Evolutionary conservation across 2,888 invertebrate species (phyloP).

Genomic region (Epirrhoe alternata): DNA sequence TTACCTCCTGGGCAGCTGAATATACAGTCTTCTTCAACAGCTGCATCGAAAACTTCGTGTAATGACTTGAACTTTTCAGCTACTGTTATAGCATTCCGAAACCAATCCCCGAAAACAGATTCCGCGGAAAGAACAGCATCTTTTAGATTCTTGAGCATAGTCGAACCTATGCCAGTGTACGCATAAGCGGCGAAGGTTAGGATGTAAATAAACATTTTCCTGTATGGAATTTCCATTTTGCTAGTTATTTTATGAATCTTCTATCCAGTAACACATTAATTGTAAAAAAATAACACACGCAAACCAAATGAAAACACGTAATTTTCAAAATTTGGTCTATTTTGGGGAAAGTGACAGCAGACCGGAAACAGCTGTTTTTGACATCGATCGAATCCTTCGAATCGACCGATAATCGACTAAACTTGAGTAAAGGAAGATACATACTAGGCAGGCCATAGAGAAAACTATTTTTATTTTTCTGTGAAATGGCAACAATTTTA

Average conservation of each 20-base stretch:
- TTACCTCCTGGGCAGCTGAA: slow-evolving; percentile 90
- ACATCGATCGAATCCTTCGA: background rate
- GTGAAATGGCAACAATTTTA: slow-evolving; percentile 47
- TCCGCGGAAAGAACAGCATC: slow-evolving; percentile 93
- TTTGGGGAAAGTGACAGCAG: slow-evolving; percentile 21
- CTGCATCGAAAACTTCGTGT: slow-evolving; percentile 93
- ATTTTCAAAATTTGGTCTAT: slow-evolving; percentile 20
- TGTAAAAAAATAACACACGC: slow-evolving; percentile 3
- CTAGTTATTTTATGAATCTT: background rate
- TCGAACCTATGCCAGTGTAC: slow-evolving; percentile 92
- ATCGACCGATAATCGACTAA: slow-evolving; percentile 12
- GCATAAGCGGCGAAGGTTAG: slow-evolving; percentile 92
- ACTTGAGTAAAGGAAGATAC: background rate
- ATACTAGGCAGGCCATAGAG: background rate
- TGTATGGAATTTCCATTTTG: slow-evolving; percentile 90
- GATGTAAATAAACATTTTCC: slow-evolving; percentile 89
- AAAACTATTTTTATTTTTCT: slow-evolving; percentile 16
- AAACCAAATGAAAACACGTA: slow-evolving; percentile 30
- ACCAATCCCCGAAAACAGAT: slow-evolving; percentile 91
- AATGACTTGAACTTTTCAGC: slow-evolving; percentile 90
- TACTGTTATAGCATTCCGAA: slow-evolving; percentile 89
- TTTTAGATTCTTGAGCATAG: slow-evolving; percentile 88
- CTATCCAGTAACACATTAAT: slow-evolving; percentile 6
- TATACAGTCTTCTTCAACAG: slow-evolving; percentile 93
- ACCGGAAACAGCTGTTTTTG: slow-evolving; percentile 15